phyloP scores from a whole-genome alignment of 2,888 invertebrate genomes.

The Mimachlamys varia region DNA sequence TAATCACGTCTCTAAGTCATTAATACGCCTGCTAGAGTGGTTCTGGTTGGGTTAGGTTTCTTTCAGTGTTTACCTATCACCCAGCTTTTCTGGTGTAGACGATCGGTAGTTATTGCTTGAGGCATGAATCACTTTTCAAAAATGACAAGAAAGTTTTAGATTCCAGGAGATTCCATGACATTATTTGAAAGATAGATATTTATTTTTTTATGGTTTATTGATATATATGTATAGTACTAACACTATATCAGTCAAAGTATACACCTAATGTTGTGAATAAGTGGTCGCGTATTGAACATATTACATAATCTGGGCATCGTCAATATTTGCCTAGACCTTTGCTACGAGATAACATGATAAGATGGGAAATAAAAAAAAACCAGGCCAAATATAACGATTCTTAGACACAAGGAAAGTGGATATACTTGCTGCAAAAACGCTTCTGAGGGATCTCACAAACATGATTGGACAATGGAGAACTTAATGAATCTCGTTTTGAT shows the following conservation, averaged over 20 bases:
- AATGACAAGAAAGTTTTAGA: not conserved
- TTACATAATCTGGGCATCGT: not conserved
- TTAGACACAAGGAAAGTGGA: not conserved
- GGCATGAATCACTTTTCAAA: not conserved
- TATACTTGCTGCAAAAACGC: conserved; percentile 4
- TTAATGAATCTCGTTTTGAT: not conserved
- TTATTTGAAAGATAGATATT: not conserved
- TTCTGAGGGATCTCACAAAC: not conserved
- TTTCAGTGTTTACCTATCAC: not conserved
- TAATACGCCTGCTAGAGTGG: not conserved
- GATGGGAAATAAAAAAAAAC: not conserved
- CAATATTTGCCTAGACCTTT: not conserved
- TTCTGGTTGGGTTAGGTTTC: not conserved
- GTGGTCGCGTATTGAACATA: not conserved
- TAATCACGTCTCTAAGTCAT: not conserved
- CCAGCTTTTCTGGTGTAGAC: not conserved
- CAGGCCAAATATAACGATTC: not conserved
- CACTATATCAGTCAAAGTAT: not conserved
- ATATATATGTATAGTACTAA: not conserved
- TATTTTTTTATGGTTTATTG: not conserved
- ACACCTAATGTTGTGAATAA: not conserved
- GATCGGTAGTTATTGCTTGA: not conserved
- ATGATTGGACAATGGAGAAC: not conserved
- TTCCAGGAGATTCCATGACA: not conserved
- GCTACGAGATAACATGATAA: not conserved